Conservation (phyloP, 2,888 invertebrate species). For the Xylota sylvarum region DNA sequence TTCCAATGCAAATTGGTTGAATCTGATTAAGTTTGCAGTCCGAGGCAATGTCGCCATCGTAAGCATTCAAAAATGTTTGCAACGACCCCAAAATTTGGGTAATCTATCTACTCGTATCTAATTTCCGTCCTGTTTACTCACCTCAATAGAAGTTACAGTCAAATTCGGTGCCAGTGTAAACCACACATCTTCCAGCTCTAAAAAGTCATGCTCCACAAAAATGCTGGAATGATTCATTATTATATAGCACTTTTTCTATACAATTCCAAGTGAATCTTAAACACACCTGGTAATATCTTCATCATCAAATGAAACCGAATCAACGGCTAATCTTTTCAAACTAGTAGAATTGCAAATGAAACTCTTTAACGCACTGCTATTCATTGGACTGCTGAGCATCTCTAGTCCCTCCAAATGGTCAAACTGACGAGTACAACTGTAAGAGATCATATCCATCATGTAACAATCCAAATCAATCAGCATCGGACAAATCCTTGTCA, state of each 20-base stretch:
- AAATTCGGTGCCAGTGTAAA: conserved; percentile 89
- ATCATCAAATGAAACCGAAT: conserved; percentile 88
- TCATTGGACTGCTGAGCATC: conserved; percentile 88
- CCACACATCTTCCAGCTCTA: conserved; percentile 88
- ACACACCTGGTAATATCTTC: conserved; percentile 88
- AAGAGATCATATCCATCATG: conserved; percentile 88
- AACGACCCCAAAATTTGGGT: no score
- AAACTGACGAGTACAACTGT: conserved; percentile 86
- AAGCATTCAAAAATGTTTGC: no score
- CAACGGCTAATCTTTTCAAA: conserved; percentile 88
- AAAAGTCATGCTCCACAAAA: conserved; percentile 88
- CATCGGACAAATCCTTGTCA: conserved; percentile 87
- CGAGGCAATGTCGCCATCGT: no score
- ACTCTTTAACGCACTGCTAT: conserved; percentile 86
- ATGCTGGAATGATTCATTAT: conserved; percentile 85
- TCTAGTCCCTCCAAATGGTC: conserved; percentile 88
- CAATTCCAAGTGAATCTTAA: not conserved
- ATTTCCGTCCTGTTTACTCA: conserved; percentile 48
- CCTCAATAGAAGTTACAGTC: conserved; percentile 87
- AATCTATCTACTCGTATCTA: no score
- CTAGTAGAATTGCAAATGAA: conserved; percentile 87
- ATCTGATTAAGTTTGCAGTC: no score
- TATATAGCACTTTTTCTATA: not conserved
- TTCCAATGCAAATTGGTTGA: no score
- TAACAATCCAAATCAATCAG: conserved; percentile 88